These are phyloP conservation scores for Silurus asotus DNA, from an alignment of 2,113 vertebrate genomes.

Conservation along the genomic window DNA sequence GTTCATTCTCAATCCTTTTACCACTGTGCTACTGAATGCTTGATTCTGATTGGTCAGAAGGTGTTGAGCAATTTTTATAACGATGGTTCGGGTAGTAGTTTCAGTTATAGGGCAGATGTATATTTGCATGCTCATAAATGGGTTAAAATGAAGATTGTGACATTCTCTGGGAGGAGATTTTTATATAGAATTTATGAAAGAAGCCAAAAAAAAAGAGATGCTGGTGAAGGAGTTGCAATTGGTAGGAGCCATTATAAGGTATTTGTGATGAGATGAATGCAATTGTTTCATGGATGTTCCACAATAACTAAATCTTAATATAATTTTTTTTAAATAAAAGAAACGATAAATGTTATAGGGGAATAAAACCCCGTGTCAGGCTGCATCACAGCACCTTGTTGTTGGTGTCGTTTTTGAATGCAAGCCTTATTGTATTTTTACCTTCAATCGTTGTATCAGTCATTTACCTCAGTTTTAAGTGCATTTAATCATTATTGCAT, in stretches of 20 bases:
- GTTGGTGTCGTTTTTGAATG: not conserved
- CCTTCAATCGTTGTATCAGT: not conserved
- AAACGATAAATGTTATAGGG: not conserved
- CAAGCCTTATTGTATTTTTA: not conserved
- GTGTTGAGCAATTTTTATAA: not conserved
- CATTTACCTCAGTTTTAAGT: no score
- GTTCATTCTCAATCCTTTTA: not conserved
- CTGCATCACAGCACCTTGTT: not conserved
- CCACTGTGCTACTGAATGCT: not conserved
- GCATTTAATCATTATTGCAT: no score
- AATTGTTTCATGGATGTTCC: not conserved
- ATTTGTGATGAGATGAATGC: not conserved
- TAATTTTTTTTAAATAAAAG: not conserved
- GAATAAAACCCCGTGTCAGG: not conserved
- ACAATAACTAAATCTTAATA: not conserved
- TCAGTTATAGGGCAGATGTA: not conserved
- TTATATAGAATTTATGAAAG: not conserved
- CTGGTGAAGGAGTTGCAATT: not conserved
- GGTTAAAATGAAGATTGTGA: not conserved
- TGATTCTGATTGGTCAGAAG: not conserved
- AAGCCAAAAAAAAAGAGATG: not conserved
- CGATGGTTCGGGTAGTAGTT: not conserved
- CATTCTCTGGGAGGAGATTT: not conserved
- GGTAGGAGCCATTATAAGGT: not conserved
- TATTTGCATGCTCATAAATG: not conserved